Percentiles rank a stretch among this genome's conserved stretches.
Evolutionary conservation across 2,888 invertebrate species (phyloP).

Genomic region (Allacma fusca): DNA sequence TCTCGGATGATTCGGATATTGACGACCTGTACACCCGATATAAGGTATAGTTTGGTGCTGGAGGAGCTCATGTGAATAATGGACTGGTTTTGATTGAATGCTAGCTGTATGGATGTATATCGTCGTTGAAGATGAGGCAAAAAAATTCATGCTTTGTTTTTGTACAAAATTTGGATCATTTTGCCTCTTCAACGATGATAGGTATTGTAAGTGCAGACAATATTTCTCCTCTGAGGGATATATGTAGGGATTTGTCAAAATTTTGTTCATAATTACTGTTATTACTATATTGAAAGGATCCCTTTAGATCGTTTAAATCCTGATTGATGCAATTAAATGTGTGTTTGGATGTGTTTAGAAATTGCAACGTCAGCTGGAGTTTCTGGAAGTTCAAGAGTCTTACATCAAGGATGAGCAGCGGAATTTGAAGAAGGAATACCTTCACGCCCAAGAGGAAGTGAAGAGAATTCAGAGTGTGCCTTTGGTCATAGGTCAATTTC

Average conservation of each 20-base stretch:
- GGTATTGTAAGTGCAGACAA: too few relatives aligned
- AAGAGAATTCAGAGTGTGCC: slow-evolving; percentile 99
- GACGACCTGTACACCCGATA: slow-evolving; percentile 96
- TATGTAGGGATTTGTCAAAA: too few relatives aligned
- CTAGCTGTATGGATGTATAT: too few relatives aligned
- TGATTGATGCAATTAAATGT: neutral
- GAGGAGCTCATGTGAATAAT: too few relatives aligned
- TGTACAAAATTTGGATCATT: too few relatives aligned
- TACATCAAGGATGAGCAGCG: slow-evolving; percentile 99
- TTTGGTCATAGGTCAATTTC: slow-evolving; percentile 97
- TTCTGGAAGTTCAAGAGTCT: slow-evolving; percentile 97
- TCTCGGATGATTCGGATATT: slow-evolving; percentile 81
- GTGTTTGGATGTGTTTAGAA: slow-evolving; percentile 70
- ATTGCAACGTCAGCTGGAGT: slow-evolving; percentile 94
- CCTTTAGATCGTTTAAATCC: neutral
- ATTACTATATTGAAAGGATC: too few relatives aligned
- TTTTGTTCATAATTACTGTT: too few relatives aligned
- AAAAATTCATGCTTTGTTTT: too few relatives aligned
- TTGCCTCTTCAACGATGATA: too few relatives aligned
- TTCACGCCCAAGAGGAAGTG: slow-evolving; percentile 98
- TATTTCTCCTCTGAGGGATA: too few relatives aligned
- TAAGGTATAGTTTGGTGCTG: slow-evolving; percentile 74
- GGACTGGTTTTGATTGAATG: too few relatives aligned
- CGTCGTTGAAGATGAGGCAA: too few relatives aligned
- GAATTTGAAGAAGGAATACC: slow-evolving; percentile 96